Base-by-base conservation (phyloP, 2,113 vertebrate species). In the Echinops telfairi region DNA sequence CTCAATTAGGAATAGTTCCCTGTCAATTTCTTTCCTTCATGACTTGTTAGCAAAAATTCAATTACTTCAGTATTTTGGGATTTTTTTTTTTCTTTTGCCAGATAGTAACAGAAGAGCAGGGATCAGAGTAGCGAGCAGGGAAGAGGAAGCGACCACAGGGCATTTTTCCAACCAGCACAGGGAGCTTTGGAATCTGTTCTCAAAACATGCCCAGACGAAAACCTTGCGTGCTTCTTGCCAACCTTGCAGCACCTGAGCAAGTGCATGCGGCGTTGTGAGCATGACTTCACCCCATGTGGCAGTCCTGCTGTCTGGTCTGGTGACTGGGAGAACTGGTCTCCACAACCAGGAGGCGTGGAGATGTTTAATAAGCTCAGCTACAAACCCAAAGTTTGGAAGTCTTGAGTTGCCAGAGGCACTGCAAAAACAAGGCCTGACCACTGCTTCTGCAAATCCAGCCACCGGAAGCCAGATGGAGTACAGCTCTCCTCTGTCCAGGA, bases 61-160 rank as follows among this genome's bases (percentile, higher is more conserved):
- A 76, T 79, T 71, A 23, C 80, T 40, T 73, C 5, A 20, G 22
- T 58, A 33, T 58, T 53, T 58, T 83, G 47, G 47, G 47, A 53
- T 76, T 40, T 78, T 68, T 79, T 38, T 89, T 60, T 66, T 43
- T n/a, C n/a, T n/a, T 88, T 11, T 53, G 9, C 60, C 25, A 66
- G 89, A 79, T 15, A 95, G 40, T 76, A 77, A 58, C 1, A 38
- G 83, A 43, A 58, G 5, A 86, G 71, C 47, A 33, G 36, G 60
- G 47, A 66, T n/a, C n/a, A n/a, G 73, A 76, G 31, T 19, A 64
- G 11, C 10, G 10, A 64, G 79, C 71, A 81, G 53, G 84, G 68
- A 73, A 4, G 47, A 88, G 77, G 64, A 80, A 68, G 66, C 87
- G 87, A 84, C n/a, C 76, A 70, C 33, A 80, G 91, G 91, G 91